Base-by-base conservation (phyloP, 2,888 invertebrate species). In the Ischnura elegans region DNA sequence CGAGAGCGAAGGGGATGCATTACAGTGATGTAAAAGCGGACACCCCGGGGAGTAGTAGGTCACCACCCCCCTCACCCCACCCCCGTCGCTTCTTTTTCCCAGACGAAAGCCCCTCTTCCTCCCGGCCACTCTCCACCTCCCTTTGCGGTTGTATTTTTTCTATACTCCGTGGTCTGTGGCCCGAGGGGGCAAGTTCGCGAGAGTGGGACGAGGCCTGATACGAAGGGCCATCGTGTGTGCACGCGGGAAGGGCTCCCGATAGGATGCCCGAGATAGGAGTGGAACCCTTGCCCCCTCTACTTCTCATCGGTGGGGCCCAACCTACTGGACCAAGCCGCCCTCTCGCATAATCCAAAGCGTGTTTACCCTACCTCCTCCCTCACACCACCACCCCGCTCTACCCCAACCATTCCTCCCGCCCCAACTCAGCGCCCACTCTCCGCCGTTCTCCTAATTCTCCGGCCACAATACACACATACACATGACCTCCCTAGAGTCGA, bases 31-130 rank as follows among this genome's bases (percentile, higher is more conserved):
- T 90, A 90, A 42, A 61, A 43, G 42, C 55, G 90, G 29, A 45
- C 61, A 61, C 90, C 90, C 90, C 42, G 61, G 90, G 90, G 90
- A 66, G 90, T 66, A 90, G 90, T 90, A 90, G 90, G 90, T 90
- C 90, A 90, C 55, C 90, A 61, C 43, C 55, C 90, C 90, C 90
- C 16, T 36, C 25, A 8, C 87, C 55, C 36, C 4, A 42, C 46
- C 51, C 51, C 87, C 29, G 55, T 55, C 51, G 19, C 55, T 87
- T 36, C 36, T 36, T 76, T 10, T 76, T 25, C 61, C 61, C 61
- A 25, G 76, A 76, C n/a, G 13, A 66, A n/a, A n/a, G 29, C 29
- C 25, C 6, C n/a, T 36, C 29, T 10, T 36, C 61, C 36, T 36
- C 76, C 76, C 29, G 10, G 29, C 36, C 76, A 36, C 76, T 13